Evolutionary conservation across 2,797 vertebrate genomes (phyloP).

Genomic region (Spinibarbus caldwelli): DNA sequence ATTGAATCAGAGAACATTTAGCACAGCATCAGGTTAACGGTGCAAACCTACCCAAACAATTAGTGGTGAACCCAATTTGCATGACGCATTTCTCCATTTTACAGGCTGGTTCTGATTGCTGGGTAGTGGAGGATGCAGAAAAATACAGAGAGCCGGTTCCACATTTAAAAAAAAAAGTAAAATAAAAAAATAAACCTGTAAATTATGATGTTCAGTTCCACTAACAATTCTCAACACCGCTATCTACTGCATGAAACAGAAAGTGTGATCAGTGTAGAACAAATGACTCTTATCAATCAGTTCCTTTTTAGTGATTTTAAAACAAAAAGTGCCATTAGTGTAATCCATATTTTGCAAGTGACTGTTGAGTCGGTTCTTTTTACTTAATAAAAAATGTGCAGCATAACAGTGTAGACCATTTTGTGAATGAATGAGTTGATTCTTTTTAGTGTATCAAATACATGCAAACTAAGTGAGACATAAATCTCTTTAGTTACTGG

Average conservation of each 20-base stretch:
- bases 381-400: background rate
- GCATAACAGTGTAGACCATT: background rate
- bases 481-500: background rate
- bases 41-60: conserved; percentile 1
- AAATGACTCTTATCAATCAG: background rate
- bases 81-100: background rate
- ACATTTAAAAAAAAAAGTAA: no score
- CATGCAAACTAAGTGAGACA: background rate
- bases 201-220: background rate
- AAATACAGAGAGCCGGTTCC: background rate
- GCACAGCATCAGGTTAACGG: conserved; percentile 18
- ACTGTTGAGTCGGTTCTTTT: background rate
- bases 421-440: background rate
- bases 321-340: background rate
- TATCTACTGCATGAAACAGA: background rate
- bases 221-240: background rate
- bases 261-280: background rate
- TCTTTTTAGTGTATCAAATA: background rate
- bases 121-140: background rate
- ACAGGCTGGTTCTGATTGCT: background rate
- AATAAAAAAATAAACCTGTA: background rate
- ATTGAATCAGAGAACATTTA: conserved; percentile 26
- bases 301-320: background rate
- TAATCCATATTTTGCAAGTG: background rate
- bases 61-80: background rate